A percentile compares a stretch with the other conserved stretches of the same genome.
Evolutionary conservation across 2,113 vertebrate species (phyloP).

Genomic region (Petroica traversi): DNA sequence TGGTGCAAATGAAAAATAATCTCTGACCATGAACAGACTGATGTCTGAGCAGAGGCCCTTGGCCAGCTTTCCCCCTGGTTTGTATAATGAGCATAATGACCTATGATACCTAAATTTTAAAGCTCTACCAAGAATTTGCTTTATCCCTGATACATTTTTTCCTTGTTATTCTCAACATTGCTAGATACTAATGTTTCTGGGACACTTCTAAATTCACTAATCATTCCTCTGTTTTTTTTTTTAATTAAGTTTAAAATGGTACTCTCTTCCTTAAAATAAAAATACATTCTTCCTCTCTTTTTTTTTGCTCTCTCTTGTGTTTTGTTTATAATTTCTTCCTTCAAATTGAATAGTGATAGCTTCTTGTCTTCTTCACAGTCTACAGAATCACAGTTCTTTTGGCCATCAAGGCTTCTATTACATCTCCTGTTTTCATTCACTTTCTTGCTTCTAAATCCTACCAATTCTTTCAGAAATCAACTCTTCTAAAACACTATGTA

Average conservation of each 20-base stretch:
- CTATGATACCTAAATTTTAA: neutral
- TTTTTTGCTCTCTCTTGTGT: neutral
- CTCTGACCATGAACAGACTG: neutral
- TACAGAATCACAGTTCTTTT: neutral
- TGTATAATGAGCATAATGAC: neutral
- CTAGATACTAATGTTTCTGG: neutral
- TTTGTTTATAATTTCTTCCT: neutral
- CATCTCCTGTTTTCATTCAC: neutral
- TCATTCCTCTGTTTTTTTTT: neutral
- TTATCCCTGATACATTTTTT: neutral
- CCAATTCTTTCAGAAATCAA: neutral
- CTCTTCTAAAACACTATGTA: neutral
- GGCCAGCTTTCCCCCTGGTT: neutral
- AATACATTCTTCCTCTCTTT: neutral
- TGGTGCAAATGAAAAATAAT: neutral
- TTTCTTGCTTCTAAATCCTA: neutral
- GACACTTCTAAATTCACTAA: neutral
- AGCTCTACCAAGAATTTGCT: neutral
- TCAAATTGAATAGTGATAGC: neutral
- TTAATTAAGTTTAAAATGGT: neutral
- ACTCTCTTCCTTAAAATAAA: neutral
- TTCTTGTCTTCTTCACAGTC: neutral
- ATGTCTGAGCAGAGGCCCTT: neutral
- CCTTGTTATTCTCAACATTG: neutral
- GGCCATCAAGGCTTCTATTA: neutral